Evolutionary conservation across 2,888 invertebrate species (phyloP).

Genomic region (Calameuta filiformis): DNA sequence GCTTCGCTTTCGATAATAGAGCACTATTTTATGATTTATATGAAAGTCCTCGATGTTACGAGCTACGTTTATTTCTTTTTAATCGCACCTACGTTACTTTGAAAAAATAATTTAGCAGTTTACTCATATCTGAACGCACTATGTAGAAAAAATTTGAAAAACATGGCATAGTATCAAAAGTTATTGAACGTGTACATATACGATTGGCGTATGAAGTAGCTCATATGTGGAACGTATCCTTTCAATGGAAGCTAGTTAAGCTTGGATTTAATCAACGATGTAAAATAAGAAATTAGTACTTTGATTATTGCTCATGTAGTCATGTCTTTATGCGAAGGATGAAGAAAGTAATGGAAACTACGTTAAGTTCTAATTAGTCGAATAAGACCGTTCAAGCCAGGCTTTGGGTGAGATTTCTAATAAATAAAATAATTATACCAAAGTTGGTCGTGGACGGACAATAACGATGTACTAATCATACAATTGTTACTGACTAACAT

Average conservation of each 20-base stretch:
- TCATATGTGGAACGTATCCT: background rate
- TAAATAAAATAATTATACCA: conserved; percentile 26
- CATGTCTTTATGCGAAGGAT: background rate
- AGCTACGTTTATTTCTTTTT: conserved; percentile 13
- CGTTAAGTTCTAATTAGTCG: conserved; percentile 14
- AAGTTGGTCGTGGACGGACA: conserved; percentile 35
- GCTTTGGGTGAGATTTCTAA: conserved; percentile 20
- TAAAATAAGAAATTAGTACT: conserved; percentile 18
- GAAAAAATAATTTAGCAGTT: conserved; percentile 9
- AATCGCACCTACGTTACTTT: background rate
- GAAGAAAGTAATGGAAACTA: conserved; percentile 3
- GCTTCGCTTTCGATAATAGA: background rate
- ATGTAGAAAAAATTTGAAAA: conserved; percentile 12
- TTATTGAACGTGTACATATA: background rate
- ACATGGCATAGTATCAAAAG: background rate
- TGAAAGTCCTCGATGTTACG: conserved; percentile 21
- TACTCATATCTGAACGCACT: conserved; percentile 27
- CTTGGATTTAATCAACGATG: conserved; percentile 21
- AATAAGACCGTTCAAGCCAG: conserved; percentile 22
- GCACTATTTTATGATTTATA: conserved; percentile 14
- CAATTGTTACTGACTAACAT: conserved; percentile 36
- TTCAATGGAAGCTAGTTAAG: background rate
- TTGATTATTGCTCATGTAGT: conserved; percentile 20
- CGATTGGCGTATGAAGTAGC: background rate
- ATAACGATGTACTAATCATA: conserved; percentile 26